Base-by-base conservation (phyloP, 2,888 invertebrate genomes). In the Azorinus chamasolen region DNA sequence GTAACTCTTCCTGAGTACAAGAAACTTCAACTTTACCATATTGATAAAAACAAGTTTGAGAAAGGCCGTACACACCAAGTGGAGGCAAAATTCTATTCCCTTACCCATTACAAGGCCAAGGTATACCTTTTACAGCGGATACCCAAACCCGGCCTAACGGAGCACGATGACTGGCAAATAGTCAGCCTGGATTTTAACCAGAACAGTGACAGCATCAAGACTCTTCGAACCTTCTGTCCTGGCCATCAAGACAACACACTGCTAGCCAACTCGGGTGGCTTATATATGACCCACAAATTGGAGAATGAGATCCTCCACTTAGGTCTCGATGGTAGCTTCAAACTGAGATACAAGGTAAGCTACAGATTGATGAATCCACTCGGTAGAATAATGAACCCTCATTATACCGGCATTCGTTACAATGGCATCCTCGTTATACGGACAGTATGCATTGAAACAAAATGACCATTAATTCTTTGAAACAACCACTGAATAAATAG, bases 211-310 rank as follows among this genome's bases (percentile, higher is more conserved):
- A 57, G 57, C 12, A 50, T 58, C 12, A 46, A 48, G 27, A 55
- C 51, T n/a, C 27, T 78, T 12, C 41, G 72, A 0, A 59, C 53
- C 0, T 72, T 78, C 32, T 51, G 59, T 24, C 69, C 78, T 0
- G 72, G 72, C 1, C 72, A 78, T 57, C 59, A 78, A 39, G 78
- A 78, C 20, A 68, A 66, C n/a, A 39, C 58, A 12, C 58, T 78
- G 1, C 48, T 45, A n/a, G 78, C 54, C 6, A 78, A 63, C 43
- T 51, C 53, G 14, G 54, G 64, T 14, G 78, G 78, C 8, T 5
- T 78, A 8, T 78, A 78, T 25, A 32, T 78, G 18, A 73, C 78
- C 24, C 72, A 78, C 57, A 63, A 66, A 22, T 37, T 72, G 8
- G 78, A 78, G 25, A 65, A 62, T 45, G 78, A 73, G 22, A 62